Evolutionary conservation across 1,140 invertebrate genomes (phyloP).

Genomic region (Cheumatopsyche charites): DNA sequence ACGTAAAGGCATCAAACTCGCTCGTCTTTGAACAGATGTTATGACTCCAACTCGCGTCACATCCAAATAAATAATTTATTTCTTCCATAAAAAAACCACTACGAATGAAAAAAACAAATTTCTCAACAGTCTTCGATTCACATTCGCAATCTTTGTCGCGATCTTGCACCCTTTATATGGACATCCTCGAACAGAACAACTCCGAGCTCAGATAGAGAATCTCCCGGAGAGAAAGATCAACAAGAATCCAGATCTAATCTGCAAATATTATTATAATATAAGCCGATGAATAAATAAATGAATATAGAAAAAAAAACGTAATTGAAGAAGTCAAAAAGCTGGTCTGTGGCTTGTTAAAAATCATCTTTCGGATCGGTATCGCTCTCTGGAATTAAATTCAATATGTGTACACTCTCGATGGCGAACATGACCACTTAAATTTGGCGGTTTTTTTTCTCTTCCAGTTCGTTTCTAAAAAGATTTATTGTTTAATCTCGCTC

Average conservation of each 20-base stretch:
- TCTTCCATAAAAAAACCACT: too few relatives aligned
- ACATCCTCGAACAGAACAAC: background rate
- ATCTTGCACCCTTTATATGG: constrained; percentile 9
- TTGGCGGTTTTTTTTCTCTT: too few relatives aligned
- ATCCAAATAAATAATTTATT: too few relatives aligned
- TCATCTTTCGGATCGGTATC: background rate
- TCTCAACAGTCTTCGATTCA: background rate
- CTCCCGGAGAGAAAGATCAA: background rate
- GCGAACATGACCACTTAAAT: background rate
- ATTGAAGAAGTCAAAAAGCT: background rate
- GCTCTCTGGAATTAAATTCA: constrained; percentile 8
- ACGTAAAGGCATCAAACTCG: background rate
- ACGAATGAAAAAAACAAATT: background rate
- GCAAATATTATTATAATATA: background rate
- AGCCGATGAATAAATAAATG: background rate
- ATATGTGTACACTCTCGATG: constrained; percentile 8
- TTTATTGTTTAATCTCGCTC: too few relatives aligned
- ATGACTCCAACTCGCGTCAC: background rate
- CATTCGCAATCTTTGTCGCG: background rate
- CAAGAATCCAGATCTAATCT: background rate
- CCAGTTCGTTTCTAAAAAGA: too few relatives aligned
- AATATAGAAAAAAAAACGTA: background rate
- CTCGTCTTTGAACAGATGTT: constrained; percentile 5
- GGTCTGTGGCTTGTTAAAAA: background rate
- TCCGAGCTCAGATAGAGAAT: background rate